phyloP scores from a whole-genome alignment of 53 echinoderm and acorn worm genomes.

The Temnopleurus reevesii region DNA sequence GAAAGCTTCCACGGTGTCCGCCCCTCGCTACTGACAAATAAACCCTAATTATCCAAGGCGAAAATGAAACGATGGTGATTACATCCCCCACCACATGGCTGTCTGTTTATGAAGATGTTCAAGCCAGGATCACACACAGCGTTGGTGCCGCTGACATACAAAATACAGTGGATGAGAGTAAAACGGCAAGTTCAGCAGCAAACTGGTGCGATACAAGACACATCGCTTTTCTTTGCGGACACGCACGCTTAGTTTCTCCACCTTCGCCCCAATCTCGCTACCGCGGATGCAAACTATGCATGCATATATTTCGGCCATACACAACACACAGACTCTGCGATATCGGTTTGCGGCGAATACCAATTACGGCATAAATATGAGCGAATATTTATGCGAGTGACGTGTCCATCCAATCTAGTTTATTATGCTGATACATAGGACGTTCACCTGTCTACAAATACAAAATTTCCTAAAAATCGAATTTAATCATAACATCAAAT shows the following conservation, averaged over 20 bases:
- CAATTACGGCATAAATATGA: constrained; percentile 36
- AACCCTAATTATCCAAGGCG: constrained; percentile 15
- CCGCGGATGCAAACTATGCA: neutral
- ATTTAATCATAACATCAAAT: neutral
- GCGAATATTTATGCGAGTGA: neutral
- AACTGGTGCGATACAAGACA: neutral
- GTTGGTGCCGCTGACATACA: neutral
- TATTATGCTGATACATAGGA: neutral
- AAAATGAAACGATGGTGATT: neutral
- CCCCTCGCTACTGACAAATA: neutral
- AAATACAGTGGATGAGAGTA: constrained; percentile 8
- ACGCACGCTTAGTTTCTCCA: neutral
- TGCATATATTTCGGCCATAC: neutral
- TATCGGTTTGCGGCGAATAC: too few species aligned
- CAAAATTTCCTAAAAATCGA: neutral
- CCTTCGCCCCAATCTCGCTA: neutral
- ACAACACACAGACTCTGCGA: neutral
- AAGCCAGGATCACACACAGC: neutral
- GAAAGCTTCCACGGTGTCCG: neutral
- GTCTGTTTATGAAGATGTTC: neutral
- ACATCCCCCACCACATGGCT: neutral
- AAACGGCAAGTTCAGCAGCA: neutral
- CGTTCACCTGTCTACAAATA: neutral
- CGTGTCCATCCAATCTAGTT: neutral
- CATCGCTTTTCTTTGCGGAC: neutral